Evolutionary conservation across 2,113 vertebrate species (phyloP), one percentile per base, ranked within the genome.

Genomic region (Pundamilia nyererei): DNA sequence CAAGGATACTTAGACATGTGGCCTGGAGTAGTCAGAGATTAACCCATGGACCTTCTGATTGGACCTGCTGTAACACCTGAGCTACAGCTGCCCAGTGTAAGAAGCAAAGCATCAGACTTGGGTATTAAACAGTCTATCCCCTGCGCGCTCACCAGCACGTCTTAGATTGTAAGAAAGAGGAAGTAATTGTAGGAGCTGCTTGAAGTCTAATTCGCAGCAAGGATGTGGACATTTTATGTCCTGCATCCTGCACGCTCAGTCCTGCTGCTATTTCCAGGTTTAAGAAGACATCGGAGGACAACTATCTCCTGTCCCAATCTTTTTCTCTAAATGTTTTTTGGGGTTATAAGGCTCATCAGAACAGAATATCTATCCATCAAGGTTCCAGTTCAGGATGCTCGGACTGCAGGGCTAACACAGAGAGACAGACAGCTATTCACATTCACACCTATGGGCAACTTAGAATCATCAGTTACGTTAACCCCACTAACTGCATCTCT

Each of bases 91-190:
- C 62, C 3, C 60, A 38, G 19, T 38, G 33, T 17, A 72, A 45
- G 21, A 3, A 26, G 38, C 38, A 42, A 72, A 26, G 5, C 38
- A 42, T 29, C 68, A 29, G 0, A 17, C 14, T 75, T 75, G 5
- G 14, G 9, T 0, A 75, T 75, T 47, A 75, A 72, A 45, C 68
- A 10, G 40, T 75, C 14, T 72, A 29, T 1, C 21, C 14, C 40
- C 21, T 47, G 40, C 14, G 0, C 3, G 3, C 40, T 75, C 68
- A 47, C 21, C 68, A 75, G 0, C 40, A 47, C 14, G 3, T 47
- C 24, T 47, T 75, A 29, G 9, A 47, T 29, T 17, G 24, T 75
- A 11, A 29, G 24, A 75, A 7, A 29, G 14, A 29, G 9, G 14
- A 75, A 47, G 45, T n/a, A 31, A 49, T 3, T 49, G 70, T 0